phyloP scores from a whole-genome alignment of 2,113 vertebrate species.

The Antechinus stuartii region DNA sequence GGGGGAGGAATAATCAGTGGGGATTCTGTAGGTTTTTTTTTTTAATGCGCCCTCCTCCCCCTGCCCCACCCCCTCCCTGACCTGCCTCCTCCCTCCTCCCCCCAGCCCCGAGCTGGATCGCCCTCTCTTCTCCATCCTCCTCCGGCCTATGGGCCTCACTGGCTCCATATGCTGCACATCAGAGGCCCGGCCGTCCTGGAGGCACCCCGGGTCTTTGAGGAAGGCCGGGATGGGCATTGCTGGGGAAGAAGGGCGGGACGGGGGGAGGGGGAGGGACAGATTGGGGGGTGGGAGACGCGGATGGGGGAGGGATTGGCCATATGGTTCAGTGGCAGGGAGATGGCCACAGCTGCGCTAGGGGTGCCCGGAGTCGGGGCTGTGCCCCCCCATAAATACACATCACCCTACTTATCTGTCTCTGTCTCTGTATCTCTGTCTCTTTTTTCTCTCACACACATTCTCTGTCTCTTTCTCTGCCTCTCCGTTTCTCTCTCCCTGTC shows the following conservation, averaged over 20 bases:
- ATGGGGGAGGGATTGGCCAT: background rate
- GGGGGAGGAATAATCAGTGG: constrained; percentile 84
- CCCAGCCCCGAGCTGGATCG: background rate
- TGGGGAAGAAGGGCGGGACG: background rate
- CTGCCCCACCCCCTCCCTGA: constrained; percentile 74
- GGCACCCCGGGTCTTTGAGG: constrained; percentile 14
- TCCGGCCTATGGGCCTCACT: constrained; percentile 32
- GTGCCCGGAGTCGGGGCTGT: background rate
- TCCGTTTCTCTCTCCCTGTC: too few relatives aligned
- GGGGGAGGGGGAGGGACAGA: background rate
- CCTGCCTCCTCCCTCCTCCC: constrained; percentile 38
- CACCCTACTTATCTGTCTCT: background rate
- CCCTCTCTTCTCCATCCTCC: constrained; percentile 25
- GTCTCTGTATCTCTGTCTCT: too few relatives aligned
- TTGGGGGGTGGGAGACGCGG: background rate
- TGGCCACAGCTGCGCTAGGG: background rate
- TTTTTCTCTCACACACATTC: too few relatives aligned
- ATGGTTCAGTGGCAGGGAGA: background rate
- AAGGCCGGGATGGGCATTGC: constrained; percentile 36
- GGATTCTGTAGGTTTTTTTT: constrained; percentile 81
- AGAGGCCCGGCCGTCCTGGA: constrained; percentile 33
- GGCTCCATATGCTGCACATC: constrained; percentile 83
- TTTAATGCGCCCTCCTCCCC: constrained; percentile 80
- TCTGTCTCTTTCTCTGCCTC: too few relatives aligned
- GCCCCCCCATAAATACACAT: background rate